Conservation (phyloP, 2,113 vertebrate species). For the Anarrhichthys ocellatus region DNA sequence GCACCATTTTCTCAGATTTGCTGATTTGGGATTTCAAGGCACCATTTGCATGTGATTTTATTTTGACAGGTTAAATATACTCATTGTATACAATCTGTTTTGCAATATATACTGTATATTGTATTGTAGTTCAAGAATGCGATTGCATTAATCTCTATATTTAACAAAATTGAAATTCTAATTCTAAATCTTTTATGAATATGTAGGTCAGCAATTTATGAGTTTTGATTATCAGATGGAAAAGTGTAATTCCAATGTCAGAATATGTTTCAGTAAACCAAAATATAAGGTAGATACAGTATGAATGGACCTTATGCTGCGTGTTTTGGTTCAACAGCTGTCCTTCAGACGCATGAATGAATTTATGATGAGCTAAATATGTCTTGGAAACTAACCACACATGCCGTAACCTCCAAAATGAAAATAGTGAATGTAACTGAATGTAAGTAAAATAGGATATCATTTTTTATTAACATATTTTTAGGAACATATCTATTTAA, state of each 20-base stretch:
- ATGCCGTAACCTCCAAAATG: constrained; percentile 23
- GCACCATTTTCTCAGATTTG: constrained; percentile 7
- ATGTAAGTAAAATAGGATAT: constrained; percentile 26
- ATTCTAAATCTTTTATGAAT: not conserved
- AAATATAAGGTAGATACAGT: constrained; percentile 19
- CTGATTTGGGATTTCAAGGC: constrained; percentile 12
- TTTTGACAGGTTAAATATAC: constrained; percentile 10
- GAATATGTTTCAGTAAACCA: constrained; percentile 35
- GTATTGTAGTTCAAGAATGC: not conserved
- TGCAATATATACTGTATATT: not conserved
- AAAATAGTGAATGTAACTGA: constrained; percentile 50
- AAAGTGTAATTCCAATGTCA: constrained; percentile 9
- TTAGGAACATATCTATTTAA: constrained; percentile 38
- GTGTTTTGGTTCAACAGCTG: constrained; percentile 26
- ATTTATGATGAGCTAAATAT: constrained; percentile 19
- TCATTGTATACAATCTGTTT: not conserved
- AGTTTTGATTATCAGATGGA: constrained; percentile 9
- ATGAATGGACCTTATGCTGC: constrained; percentile 18
- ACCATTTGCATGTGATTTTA: constrained; percentile 19
- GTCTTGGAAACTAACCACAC: constrained; percentile 35
- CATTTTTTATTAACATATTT: constrained; percentile 8
- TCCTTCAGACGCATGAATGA: constrained; percentile 16
- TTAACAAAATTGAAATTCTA: not conserved
- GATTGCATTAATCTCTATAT: not conserved
- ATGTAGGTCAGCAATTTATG: not conserved